These are phyloP conservation scores for Paralvinella palmiformis DNA, from an alignment of 1,140 invertebrate genomes.

Conservation along the genomic window DNA sequence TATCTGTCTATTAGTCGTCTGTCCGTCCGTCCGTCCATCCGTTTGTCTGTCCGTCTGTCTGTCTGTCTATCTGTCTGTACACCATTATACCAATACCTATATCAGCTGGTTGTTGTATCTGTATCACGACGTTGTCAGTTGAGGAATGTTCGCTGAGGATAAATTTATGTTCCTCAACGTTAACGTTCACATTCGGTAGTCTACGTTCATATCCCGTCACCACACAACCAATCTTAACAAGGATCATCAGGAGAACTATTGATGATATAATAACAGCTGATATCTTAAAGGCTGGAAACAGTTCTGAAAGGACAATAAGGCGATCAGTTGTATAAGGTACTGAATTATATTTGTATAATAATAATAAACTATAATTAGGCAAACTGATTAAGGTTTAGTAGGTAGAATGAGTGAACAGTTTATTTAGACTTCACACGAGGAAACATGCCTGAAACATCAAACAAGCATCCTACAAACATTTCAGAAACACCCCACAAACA, in stretches of 20 bases:
- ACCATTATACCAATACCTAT: not conserved
- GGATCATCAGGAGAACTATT: constrained; percentile 14
- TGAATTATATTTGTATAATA: no score
- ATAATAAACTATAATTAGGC: no score
- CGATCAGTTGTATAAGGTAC: no score
- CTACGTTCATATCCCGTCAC: constrained; percentile 18
- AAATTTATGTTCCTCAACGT: not conserved
- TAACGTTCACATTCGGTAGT: constrained; percentile 8
- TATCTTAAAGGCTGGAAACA: constrained; percentile 15
- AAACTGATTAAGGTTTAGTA: no score
- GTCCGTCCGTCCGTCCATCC: not conserved
- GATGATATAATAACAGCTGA: constrained; percentile 12
- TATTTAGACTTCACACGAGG: no score
- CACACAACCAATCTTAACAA: constrained; percentile 17
- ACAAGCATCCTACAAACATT: no score
- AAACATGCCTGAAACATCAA: no score
- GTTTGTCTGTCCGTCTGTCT: not conserved
- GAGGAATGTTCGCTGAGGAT: no score
- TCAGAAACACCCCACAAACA: not conserved
- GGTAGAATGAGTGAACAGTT: no score
- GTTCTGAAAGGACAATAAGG: no score
- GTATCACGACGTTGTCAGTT: not conserved
- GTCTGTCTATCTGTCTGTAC: not conserved
- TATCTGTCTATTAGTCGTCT: not conserved
- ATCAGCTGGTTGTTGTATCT: not conserved